A percentile compares a stretch with the other conserved stretches of the same genome.
Evolutionary conservation across 2,888 invertebrate genomes (phyloP).

Genomic region (Ochlodes sylvanus): DNA sequence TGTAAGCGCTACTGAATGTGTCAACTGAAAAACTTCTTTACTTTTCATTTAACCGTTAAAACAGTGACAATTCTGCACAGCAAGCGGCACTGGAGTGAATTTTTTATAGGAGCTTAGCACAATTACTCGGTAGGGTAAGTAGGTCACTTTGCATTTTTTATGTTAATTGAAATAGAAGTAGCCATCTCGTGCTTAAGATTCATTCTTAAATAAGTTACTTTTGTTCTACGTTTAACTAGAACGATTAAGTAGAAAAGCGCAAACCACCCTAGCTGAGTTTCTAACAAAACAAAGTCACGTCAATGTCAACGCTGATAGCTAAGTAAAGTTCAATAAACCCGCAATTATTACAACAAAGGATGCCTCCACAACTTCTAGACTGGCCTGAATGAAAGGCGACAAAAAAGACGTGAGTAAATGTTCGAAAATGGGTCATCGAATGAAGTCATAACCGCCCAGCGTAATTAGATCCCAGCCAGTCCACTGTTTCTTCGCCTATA

Average conservation of each 20-base stretch:
- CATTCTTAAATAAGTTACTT: slow-evolving; percentile 17
- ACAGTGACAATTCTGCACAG: slow-evolving; percentile 10
- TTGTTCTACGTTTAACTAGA: not conserved
- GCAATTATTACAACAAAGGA: slow-evolving; percentile 60
- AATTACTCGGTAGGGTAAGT: slow-evolving; percentile 25
- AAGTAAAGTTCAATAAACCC: slow-evolving; percentile 20
- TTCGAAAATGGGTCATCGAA: slow-evolving; percentile 71
- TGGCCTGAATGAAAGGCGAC: slow-evolving; percentile 59
- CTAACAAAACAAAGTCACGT: not conserved
- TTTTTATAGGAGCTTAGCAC: slow-evolving; percentile 29
- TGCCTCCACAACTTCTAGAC: slow-evolving; percentile 52
- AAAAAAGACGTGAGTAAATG: slow-evolving; percentile 57
- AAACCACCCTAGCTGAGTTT: not conserved
- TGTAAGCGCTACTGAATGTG: not conserved
- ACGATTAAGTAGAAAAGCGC: slow-evolving; percentile 2
- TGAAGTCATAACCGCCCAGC: slow-evolving; percentile 58
- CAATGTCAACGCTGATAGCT: not conserved
- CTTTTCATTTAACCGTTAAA: slow-evolving; percentile 19
- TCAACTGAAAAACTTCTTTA: slow-evolving; percentile 8
- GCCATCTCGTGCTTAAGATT: slow-evolving; percentile 22
- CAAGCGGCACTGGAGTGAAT: slow-evolving; percentile 21
- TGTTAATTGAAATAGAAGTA: slow-evolving; percentile 30
- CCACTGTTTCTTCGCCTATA: slow-evolving; percentile 40
- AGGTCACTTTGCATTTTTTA: slow-evolving; percentile 32
- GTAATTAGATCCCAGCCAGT: slow-evolving; percentile 50